Base-by-base conservation (phyloP, 1,140 invertebrate genomes). In the Aradophagus sp. region DNA sequence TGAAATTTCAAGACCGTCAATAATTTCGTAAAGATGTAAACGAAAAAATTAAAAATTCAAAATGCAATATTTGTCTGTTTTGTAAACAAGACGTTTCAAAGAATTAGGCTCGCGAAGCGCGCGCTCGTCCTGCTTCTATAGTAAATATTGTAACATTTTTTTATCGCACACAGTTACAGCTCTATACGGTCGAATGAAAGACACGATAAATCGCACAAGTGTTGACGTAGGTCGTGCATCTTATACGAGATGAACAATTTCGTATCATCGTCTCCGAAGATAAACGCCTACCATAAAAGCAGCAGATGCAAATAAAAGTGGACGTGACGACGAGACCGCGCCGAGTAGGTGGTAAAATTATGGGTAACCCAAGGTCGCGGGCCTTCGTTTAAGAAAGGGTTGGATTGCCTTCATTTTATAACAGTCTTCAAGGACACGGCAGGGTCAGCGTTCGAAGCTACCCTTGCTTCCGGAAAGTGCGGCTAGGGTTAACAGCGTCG, bases 391-490 rank as follows among this genome's bases (percentile, higher is more conserved):
- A 19, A 45, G 74, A 80, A 83, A 80, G 80, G 76, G 76, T 80
- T 80, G 76, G 74, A 80, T 76, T 78, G n/a, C 34, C 36, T 50
- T 56, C 42, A 39, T 67, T 62, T 55, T 69, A 67, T 38, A 65
- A 59, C 59, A 11, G 68, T 50, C 62, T 50, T 74, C 76, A 79
- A 80, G 77, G 80, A 75, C 66, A 47, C 45, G 12, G 15, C 48
- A 31, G 38, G 66, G 65, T 62, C 68, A 63, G 31, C 31, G 32
- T 34, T 78, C 59, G 20, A 15, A 47, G 5, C 74, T 76, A 80
- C 74, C 77, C 78, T 82, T 79, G 52, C 70, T 80, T 77, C 77
- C 70, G 79, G 62, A 73, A 39, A 75, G 34, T 38, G 20, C 10
- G 15, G 14, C 38, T 47, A 63, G 56, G 52, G 61, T 75, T 58